Percentiles rank a stretch among this genome's conserved stretches.
These are phyloP conservation scores for Pocillopora verrucosa DNA, from an alignment of 64 coral and sea anemone genomes.

Conservation along the genomic window DNA sequence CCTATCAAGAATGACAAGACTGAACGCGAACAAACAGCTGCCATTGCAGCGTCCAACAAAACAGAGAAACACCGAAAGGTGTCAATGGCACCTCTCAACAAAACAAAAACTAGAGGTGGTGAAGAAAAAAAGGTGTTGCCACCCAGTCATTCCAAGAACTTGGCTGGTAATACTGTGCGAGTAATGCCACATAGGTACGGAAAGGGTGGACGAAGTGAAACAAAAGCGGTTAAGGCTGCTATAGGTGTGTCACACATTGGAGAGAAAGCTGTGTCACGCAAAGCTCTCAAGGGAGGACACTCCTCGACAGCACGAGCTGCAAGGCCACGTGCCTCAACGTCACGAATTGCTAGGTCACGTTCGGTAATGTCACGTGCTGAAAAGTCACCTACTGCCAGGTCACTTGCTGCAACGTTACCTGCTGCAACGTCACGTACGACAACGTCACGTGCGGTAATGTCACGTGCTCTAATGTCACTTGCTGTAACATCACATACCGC, in stretches of 20 bases:
- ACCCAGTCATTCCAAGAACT: neutral
- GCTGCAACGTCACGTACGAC: too few relatives aligned
- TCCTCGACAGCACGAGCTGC: too few relatives aligned
- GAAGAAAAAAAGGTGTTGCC: neutral
- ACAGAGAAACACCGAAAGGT: neutral
- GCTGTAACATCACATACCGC: too few relatives aligned
- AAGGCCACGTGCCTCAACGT: too few relatives aligned
- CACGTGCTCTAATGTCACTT: too few relatives aligned
- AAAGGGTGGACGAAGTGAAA: neutral
- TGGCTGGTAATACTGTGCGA: neutral
- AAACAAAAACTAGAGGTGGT: neutral
- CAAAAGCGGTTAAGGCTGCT: neutral
- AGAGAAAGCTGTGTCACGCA: neutral
- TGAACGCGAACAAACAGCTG: neutral
- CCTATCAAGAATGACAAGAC: neutral
- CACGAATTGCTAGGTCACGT: too few relatives aligned
- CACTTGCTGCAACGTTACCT: too few relatives aligned
- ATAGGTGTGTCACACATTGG: neutral
- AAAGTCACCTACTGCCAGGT: too few relatives aligned
- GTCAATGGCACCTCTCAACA: neutral
- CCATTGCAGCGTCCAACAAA: neutral
- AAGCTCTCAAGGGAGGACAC: neutral
- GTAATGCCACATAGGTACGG: neutral
- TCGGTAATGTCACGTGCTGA: too few relatives aligned
- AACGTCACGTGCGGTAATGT: too few relatives aligned